These are phyloP conservation scores for Gymnocephalus cernua DNA, from an alignment of 2,113 vertebrate species.

Conservation along the genomic window DNA sequence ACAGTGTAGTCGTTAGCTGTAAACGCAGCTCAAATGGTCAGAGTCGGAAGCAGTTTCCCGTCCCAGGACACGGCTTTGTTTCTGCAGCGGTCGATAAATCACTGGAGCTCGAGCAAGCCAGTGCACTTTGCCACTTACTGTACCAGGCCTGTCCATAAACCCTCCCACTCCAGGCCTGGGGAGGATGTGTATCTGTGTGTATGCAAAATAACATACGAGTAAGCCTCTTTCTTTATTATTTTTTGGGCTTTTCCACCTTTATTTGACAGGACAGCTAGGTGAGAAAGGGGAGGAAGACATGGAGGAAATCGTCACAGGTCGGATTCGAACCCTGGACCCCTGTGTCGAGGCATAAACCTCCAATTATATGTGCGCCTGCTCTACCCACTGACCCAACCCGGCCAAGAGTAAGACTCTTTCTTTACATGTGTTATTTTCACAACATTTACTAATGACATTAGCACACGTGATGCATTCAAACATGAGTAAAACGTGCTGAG, in stretches of 20 bases:
- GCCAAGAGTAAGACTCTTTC: too few relatives aligned
- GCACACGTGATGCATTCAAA: constrained; percentile 6
- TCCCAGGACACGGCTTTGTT: constrained; percentile 65
- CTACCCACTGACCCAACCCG: too few relatives aligned
- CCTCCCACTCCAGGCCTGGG: not conserved
- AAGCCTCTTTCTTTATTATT: not conserved
- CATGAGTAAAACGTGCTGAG: constrained; percentile 12
- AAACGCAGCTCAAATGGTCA: constrained; percentile 43
- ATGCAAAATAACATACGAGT: constrained; percentile 7
- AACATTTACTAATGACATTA: constrained; percentile 32
- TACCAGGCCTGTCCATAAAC: constrained; percentile 48
- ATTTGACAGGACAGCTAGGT: too few relatives aligned
- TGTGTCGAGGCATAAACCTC: too few relatives aligned
- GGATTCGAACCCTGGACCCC: too few relatives aligned
- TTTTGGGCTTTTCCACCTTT: too few relatives aligned
- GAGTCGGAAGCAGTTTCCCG: constrained; percentile 43
- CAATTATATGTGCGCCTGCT: too few relatives aligned
- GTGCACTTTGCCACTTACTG: constrained; percentile 54
- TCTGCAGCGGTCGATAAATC: constrained; percentile 70
- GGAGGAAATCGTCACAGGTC: too few relatives aligned
- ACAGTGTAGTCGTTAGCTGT: constrained; percentile 48
- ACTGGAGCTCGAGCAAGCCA: constrained; percentile 48
- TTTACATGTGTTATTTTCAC: constrained; percentile 19
- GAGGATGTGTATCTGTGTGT: not conserved
- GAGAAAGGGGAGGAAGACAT: too few relatives aligned